Evolutionary conservation across 2,113 vertebrate genomes (phyloP).

Genomic region (Egretta garzetta): DNA sequence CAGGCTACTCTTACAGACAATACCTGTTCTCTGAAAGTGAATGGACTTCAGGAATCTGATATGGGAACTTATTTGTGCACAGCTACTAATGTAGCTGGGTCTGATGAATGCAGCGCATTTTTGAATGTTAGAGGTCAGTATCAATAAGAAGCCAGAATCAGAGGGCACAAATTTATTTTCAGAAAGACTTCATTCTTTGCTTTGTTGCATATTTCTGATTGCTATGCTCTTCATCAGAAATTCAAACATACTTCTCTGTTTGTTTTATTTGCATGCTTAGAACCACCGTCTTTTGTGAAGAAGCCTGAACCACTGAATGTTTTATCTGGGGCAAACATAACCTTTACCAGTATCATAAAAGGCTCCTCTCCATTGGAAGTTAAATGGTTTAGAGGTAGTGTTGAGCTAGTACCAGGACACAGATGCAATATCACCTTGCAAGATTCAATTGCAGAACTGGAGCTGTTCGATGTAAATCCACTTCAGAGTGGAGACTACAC

Average conservation of each 20-base stretch:
- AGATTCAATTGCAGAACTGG: conserved; percentile 84
- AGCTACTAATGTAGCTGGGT: conserved; percentile 89
- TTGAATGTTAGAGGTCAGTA: conserved; percentile 93
- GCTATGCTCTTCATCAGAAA: background rate
- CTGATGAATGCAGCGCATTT: conserved; percentile 84
- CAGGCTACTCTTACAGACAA: conserved; percentile 89
- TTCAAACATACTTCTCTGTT: background rate
- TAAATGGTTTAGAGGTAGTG: conserved; percentile 93
- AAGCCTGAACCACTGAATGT: conserved; percentile 88
- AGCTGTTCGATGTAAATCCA: conserved; percentile 83
- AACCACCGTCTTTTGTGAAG: conserved; percentile 93
- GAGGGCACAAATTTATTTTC: background rate
- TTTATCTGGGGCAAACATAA: conserved; percentile 85
- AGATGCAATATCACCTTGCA: conserved; percentile 85
- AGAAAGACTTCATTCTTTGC: background rate
- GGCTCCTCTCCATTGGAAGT: conserved; percentile 89
- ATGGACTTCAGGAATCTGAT: conserved; percentile 84
- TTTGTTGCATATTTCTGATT: background rate
- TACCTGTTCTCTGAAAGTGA: conserved; percentile 85
- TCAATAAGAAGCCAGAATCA: background rate
- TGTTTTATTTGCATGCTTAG: conserved; percentile 70
- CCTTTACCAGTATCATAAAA: conserved; percentile 86
- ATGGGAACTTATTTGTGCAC: conserved; percentile 88
- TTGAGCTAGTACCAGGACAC: conserved; percentile 84
- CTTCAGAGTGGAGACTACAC: conserved; percentile 91